phyloP scores from a whole-genome alignment of 2,888 invertebrate genomes.

The Rotaria macrura region DNA sequence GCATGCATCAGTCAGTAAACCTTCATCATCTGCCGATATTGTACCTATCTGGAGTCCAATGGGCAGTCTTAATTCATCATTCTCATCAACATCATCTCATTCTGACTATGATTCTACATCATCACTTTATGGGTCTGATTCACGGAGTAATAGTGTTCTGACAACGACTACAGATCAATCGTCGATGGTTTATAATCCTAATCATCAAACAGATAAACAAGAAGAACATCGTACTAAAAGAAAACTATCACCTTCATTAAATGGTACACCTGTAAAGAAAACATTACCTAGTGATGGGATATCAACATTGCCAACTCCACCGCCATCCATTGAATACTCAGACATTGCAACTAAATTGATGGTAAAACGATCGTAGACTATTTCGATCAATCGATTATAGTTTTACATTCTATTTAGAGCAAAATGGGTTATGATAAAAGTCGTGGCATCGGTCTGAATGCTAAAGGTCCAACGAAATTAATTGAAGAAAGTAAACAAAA shows the following conservation, averaged over 20 bases:
- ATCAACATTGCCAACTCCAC: not conserved
- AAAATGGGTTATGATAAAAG: slow-evolving; percentile 32
- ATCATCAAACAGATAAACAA: not conserved
- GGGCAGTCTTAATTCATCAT: not conserved
- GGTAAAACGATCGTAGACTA: not conserved
- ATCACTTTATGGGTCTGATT: not conserved
- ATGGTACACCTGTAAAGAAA: not conserved
- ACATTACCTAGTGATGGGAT: not conserved
- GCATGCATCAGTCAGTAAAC: not conserved
- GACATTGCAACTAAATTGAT: not conserved
- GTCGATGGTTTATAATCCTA: not conserved
- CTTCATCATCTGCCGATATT: not conserved
- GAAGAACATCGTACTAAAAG: not conserved
- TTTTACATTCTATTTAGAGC: not conserved
- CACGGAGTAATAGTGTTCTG: not conserved
- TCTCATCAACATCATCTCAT: not conserved
- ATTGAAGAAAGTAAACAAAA: slow-evolving; percentile 31
- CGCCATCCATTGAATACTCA: not conserved
- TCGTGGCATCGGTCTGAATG: slow-evolving; percentile 22
- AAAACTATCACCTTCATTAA: too few species aligned
- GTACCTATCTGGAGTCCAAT: not conserved
- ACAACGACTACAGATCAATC: not conserved
- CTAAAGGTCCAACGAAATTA: slow-evolving; percentile 23
- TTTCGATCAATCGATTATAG: not conserved
- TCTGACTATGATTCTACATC: not conserved